These are phyloP conservation scores for Diplodus puntazzo DNA, from an alignment of 2,797 vertebrate genomes.

Conservation along the genomic window DNA sequence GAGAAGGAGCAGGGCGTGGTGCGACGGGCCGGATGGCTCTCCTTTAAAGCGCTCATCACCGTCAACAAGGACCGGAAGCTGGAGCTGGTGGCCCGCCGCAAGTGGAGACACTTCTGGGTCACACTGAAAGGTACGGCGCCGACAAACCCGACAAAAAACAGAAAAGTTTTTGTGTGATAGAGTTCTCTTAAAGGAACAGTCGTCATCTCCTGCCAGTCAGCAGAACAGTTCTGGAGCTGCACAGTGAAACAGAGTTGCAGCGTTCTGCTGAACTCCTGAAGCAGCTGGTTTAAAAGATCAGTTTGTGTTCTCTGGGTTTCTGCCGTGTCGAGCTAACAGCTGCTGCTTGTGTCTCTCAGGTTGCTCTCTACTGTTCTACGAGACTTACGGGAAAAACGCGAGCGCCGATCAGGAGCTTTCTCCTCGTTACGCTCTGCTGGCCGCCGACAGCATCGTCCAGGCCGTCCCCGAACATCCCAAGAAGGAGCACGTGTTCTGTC, in stretches of 20 bases:
- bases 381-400: conserved; percentile 88
- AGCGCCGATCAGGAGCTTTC: conserved; percentile 82
- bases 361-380: conserved; percentile 92
- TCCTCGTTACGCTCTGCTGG: conserved; percentile 88
- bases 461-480: conserved; percentile 94
- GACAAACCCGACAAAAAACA: not conserved
- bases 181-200: too few species aligned
- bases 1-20: conserved; percentile 94
- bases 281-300: too few species aligned
- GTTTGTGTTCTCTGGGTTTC: too few species aligned
- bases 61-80: conserved; percentile 92
- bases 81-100: conserved; percentile 90
- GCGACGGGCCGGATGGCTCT: conserved; percentile 93
- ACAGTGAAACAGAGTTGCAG: too few species aligned
- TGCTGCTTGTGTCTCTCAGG: conserved; percentile 74
- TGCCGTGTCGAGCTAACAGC: too few species aligned
- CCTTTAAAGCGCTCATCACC: conserved; percentile 93
- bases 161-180: too few species aligned
- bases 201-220: too few species aligned
- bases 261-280: too few species aligned
- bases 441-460: conserved; percentile 94
- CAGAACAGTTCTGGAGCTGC: too few species aligned
- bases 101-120: conserved; percentile 95
- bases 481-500: conserved; percentile 95
- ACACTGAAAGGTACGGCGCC: conserved; percentile 90